Base-by-base conservation (phyloP, 2,888 invertebrate species). In the Orthosia gracilis region DNA sequence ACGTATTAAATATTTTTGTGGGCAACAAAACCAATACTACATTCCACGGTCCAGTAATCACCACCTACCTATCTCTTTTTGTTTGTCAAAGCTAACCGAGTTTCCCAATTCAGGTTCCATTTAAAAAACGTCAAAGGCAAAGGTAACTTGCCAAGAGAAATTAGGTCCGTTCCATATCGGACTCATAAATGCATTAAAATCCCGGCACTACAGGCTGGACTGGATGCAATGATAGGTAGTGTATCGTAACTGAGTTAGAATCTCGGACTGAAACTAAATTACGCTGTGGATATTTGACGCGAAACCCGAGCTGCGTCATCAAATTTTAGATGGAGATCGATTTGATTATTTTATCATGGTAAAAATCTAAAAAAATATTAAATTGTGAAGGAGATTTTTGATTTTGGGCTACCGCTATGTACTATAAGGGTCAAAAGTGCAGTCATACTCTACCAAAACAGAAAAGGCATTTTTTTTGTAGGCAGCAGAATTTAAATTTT, bases 131-230 rank as follows among this genome's bases (percentile, higher is more conserved):
- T 40, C 69, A 69, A 68, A 59, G 31, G 47, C 69, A 69, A 68
- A 59, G 31, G 47, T 59, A 74, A 50, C 49, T 15, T 13, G 52
- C 31, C 11, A 49, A 31, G 12, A 0, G 23, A 21, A 61, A 69
- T 77, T 77, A 49, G 54, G 54, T 77, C 54, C 40, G n/a, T 40
- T 13, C 13, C 69, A 26, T 54, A 21, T 69, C 26, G 15, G 5
- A 40, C 2, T 59, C 23, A 59, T 75, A 75, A 75, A 47, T 61
- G 23, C 18, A 23, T 75, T 75, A 77, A 69, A 68, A 77, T 77
- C 69, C 9, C 47, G 17, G 11, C 23, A 15, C 15, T 18, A 26
- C 18, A 47, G 23, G n/a, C 68, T 23, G 13, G 17, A 59, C 50
- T n/a, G 11, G 12, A 68, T 31, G 59, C 47, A 59, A 40, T 40